Evolutionary conservation across 1,140 invertebrate species (phyloP).

Genomic region (Solen grandis): DNA sequence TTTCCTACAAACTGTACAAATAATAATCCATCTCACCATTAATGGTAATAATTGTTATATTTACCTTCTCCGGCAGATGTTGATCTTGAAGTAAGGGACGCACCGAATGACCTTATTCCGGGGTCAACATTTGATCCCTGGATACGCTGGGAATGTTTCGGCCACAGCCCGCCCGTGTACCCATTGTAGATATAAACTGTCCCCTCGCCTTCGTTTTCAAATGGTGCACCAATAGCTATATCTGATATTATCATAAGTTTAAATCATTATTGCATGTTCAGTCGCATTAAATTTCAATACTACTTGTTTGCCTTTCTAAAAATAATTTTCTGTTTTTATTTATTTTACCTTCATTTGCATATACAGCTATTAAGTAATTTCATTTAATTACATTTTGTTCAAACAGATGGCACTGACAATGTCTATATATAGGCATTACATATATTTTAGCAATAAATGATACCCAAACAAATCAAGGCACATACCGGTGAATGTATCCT

Average conservation of each 20-base stretch:
- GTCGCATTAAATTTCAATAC: neutral
- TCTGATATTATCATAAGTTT: slow-evolving; percentile 82
- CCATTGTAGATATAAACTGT: slow-evolving; percentile 94
- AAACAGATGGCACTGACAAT: too few species aligned
- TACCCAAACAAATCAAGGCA: too few species aligned
- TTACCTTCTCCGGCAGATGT: slow-evolving; percentile 31
- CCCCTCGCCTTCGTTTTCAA: slow-evolving; percentile 87
- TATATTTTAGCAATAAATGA: too few species aligned
- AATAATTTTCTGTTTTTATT: neutral
- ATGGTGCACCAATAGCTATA: slow-evolving; percentile 95
- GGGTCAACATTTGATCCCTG: slow-evolving; percentile 1
- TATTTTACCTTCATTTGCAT: too few species aligned
- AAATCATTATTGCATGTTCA: neutral
- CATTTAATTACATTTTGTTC: too few species aligned
- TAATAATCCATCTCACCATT: too few species aligned
- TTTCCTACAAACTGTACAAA: too few species aligned
- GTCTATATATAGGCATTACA: too few species aligned
- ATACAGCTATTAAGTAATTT: too few species aligned
- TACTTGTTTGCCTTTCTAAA: neutral
- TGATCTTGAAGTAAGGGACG: slow-evolving; percentile 16
- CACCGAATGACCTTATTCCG: slow-evolving; percentile 39
- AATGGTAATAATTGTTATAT: too few species aligned
- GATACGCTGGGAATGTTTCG: slow-evolving; percentile 50
- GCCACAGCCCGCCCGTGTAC: slow-evolving; percentile 78
- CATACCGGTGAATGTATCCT: slow-evolving; percentile 87